These are phyloP conservation scores for Hyles vespertilio DNA, from an alignment of 1,140 invertebrate genomes.

Conservation along the genomic window DNA sequence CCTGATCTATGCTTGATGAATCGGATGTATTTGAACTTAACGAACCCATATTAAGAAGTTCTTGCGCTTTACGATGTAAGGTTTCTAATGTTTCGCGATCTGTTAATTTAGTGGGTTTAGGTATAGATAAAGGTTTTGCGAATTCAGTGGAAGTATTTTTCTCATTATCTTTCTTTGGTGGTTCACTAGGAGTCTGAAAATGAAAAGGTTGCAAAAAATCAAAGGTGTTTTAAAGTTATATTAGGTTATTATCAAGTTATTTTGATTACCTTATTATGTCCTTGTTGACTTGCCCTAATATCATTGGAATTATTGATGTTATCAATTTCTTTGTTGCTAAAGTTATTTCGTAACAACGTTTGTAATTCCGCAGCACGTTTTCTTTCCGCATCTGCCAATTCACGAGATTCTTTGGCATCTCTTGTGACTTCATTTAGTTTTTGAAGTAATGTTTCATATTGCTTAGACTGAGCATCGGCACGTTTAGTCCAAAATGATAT, in stretches of 20 bases:
- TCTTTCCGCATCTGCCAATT: slow-evolving; percentile 50
- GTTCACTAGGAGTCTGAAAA: too few species aligned
- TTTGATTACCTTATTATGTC: too few species aligned
- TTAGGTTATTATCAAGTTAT: too few species aligned
- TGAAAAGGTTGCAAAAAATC: too few species aligned
- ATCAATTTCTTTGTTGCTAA: background rate
- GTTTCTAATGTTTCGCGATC: slow-evolving; percentile 45
- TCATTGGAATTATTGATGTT: too few species aligned
- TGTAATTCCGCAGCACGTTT: slow-evolving; percentile 41
- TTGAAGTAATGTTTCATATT: slow-evolving; percentile 54
- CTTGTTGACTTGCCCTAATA: too few species aligned
- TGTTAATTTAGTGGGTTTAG: slow-evolving; percentile 17
- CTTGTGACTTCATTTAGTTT: slow-evolving; percentile 52
- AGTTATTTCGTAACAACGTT: slow-evolving; percentile 8
- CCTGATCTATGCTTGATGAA: slow-evolving; percentile 27
- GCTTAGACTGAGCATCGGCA: slow-evolving; percentile 50
- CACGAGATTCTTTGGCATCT: slow-evolving; percentile 47
- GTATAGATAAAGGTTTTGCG: slow-evolving; percentile 3
- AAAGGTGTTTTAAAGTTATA: too few species aligned
- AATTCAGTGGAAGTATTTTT: too few species aligned
- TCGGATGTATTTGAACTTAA: slow-evolving; percentile 45
- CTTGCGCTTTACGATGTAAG: slow-evolving; percentile 60
- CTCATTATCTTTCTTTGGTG: too few species aligned
- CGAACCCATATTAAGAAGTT: slow-evolving; percentile 50
- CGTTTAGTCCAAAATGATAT: slow-evolving; percentile 47